A percentile compares a stretch with the other conserved stretches of the same genome.
Conservation (phyloP, 2,888 invertebrate genomes). For the Agriopis marginaria region DNA sequence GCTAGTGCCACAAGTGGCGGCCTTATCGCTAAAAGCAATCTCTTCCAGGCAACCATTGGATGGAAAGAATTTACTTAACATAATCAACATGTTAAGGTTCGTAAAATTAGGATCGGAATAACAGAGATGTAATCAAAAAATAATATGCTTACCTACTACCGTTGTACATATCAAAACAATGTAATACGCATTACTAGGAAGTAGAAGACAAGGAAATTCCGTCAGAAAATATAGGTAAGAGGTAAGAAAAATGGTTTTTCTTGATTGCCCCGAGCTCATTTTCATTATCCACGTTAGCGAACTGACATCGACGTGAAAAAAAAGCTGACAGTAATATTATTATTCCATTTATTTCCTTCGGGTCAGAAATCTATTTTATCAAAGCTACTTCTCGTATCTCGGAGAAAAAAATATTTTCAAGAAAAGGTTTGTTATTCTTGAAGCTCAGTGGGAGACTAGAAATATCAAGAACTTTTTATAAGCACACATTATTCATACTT, state of each 20-base stretch:
- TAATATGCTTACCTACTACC: too few relatives aligned
- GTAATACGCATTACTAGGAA: constrained; percentile 2
- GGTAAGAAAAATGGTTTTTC: constrained; percentile 1
- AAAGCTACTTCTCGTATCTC: constrained; percentile 1
- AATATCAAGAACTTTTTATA: constrained; percentile 27
- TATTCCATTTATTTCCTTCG: constrained; percentile 9
- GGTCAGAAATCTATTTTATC: constrained; percentile 10
- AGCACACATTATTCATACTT: constrained; percentile 31
- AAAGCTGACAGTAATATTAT: constrained; percentile 1
- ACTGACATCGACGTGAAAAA: constrained; percentile 2
- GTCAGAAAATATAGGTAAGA: constrained; percentile 4
- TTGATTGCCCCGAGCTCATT: constrained; percentile 4
- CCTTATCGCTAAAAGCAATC: too few relatives aligned
- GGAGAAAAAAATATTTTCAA: constrained; percentile 11
- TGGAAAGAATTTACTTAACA: too few relatives aligned
- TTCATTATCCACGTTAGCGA: constrained; percentile 4
- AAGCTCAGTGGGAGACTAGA: constrained; percentile 3
- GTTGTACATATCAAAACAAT: too few relatives aligned
- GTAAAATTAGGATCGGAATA: background rate
- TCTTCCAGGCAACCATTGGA: too few relatives aligned
- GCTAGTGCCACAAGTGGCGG: too few relatives aligned
- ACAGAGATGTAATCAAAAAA: background rate
- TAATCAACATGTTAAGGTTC: background rate
- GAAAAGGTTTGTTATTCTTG: constrained; percentile 14
- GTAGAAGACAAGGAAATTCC: constrained; percentile 8